phyloP scores from a whole-genome alignment of 2,888 invertebrate genomes.

The Geophilus truncorum region DNA sequence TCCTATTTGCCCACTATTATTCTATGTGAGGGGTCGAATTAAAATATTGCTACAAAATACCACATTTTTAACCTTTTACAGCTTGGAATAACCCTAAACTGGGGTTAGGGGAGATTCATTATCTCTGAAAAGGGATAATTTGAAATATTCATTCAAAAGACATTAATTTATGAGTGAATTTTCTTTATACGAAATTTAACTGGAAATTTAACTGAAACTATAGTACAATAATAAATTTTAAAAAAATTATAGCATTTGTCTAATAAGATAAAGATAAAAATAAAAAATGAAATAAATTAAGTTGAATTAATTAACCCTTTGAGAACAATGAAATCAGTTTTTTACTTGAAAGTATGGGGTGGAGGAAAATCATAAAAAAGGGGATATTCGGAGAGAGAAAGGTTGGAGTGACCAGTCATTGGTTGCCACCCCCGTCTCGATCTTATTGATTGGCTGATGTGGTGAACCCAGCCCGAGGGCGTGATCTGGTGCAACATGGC shows the following conservation, averaged over 20 bases:
- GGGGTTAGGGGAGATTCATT: too few species aligned
- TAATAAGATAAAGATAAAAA: too few species aligned
- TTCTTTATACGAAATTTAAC: too few species aligned
- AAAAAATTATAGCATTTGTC: background rate
- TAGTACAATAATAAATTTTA: too few species aligned
- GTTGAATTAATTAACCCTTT: background rate
- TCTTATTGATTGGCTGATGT: background rate
- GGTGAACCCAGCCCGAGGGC: background rate
- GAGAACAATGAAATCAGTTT: background rate
- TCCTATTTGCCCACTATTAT: background rate
- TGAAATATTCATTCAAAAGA: too few species aligned
- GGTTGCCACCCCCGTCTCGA: background rate
- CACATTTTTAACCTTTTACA: background rate
- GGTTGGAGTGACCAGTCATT: background rate
- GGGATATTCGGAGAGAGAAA: too few species aligned
- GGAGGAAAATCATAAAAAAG: background rate
- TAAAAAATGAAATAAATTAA: background rate
- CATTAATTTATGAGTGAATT: too few species aligned
- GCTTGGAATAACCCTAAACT: too few species aligned
- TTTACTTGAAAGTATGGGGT: too few species aligned
- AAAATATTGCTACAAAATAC: background rate
- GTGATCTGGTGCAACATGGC: slow-evolving; percentile 4
- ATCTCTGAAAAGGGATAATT: too few species aligned
- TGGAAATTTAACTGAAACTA: too few species aligned
- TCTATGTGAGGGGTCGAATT: background rate